A percentile compares a stretch with the other conserved stretches of the same genome.
Evolutionary conservation across 2,888 invertebrate species (phyloP).

Genomic region (Aphidoletes aphidimyza): DNA sequence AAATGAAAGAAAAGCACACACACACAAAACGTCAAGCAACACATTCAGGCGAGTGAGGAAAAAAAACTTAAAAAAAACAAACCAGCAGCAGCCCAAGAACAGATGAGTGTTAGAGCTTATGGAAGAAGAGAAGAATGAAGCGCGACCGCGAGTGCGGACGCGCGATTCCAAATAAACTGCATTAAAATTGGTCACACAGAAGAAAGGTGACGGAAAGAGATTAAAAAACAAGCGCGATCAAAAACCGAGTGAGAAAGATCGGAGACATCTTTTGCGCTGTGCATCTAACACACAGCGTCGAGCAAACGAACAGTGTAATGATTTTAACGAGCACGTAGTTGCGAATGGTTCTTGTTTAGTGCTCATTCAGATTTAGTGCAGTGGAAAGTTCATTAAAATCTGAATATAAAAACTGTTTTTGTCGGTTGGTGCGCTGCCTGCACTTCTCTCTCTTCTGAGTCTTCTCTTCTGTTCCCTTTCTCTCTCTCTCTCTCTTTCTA

Average conservation of each 20-base stretch:
- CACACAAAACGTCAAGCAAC: not conserved
- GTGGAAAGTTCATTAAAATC: constrained; percentile 51
- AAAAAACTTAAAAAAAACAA: not conserved
- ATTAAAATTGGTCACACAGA: constrained; percentile 46
- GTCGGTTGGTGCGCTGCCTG: not conserved
- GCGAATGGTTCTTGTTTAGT: constrained; percentile 27
- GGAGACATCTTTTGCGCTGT: constrained; percentile 8
- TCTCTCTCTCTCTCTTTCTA: not conserved
- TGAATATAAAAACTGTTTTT: constrained; percentile 45
- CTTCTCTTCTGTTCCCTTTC: not conserved
- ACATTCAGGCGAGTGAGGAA: not conserved
- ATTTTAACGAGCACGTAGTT: constrained; percentile 38
- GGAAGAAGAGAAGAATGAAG: not conserved
- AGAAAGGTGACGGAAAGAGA: constrained; percentile 51
- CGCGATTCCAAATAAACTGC: constrained; percentile 38
- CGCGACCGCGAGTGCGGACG: not conserved
- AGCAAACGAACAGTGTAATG: constrained; percentile 14
- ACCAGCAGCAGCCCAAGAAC: not conserved
- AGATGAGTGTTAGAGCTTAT: not conserved
- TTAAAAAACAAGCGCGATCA: constrained; percentile 36
- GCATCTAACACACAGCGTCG: constrained; percentile 14
- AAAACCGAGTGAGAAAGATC: constrained; percentile 41
- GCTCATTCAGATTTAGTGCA: constrained; percentile 49
- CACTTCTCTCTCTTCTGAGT: too few species aligned
- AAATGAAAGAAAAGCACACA: constrained; percentile 5